Base-by-base conservation (phyloP, 2,888 invertebrate species). In the Selenia dentaria region DNA sequence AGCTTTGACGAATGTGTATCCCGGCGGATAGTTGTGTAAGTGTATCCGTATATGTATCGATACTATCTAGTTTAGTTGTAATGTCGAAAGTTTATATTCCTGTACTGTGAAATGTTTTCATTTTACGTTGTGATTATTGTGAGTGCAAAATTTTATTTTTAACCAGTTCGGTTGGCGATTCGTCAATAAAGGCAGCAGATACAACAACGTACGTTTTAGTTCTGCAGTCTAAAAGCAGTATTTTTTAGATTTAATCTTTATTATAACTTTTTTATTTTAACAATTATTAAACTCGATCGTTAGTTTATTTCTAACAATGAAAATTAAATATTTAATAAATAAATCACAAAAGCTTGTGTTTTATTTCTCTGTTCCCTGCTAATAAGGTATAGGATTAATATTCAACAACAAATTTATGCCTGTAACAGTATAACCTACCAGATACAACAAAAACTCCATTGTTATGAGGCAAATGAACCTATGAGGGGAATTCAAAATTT, bases 301-400 rank as follows among this genome's bases (percentile, higher is more conserved):
- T 90, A 90, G 89, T 90, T 87, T 82, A 86, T 88, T 88, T 89
- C 88, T 90, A 90, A 90, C 89, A 88, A 74, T 89, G 86, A 89
- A 48, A 88, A 76, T 89, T 86, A 88, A 89, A 85, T 86, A 89
- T 89, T 89, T 88, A 89, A 89, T 89, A 89, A 89, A 89, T 84
- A 88, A 88, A 89, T 84, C 85, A 82, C 82, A 86, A 87, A 84
- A 83, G 71, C 31, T 68, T 37, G 76, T 8, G 69, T 83, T 83
- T 82, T 10, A 77, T 77, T 82, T 28, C 0, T n/a, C n/a, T n/a
- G n/a, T n/a, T n/a, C n/a, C n/a, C n/a, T n/a, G n/a, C n/a, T n/a
- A n/a, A n/a, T n/a, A n/a, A n/a, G n/a, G n/a, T n/a, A n/a, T n/a
- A n/a, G n/a, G n/a, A n/a, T n/a, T n/a, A n/a, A n/a, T n/a, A n/a